Conservation (phyloP, 2,113 vertebrate species). For the Otolemur garnettii region DNA sequence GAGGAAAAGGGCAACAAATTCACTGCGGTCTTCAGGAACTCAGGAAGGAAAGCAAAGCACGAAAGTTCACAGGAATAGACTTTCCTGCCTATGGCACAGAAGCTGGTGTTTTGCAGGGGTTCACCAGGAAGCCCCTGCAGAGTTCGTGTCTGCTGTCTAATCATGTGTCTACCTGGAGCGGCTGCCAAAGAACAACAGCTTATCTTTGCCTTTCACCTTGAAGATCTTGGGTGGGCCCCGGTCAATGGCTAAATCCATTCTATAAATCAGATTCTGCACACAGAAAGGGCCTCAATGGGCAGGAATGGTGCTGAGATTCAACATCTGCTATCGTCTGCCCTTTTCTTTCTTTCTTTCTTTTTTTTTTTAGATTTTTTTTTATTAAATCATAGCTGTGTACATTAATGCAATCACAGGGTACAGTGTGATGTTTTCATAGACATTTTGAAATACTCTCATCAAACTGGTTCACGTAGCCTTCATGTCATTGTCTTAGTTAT, state of each 20-base stretch:
- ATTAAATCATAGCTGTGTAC: too few species aligned
- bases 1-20: background rate
- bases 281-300: background rate
- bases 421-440: too few species aligned
- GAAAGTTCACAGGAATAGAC: background rate
- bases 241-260: background rate
- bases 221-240: background rate
- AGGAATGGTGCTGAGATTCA: background rate
- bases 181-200: background rate
- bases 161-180: background rate
- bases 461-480: too few species aligned
- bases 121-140: background rate
- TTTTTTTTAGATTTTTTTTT: too few species aligned
- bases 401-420: too few species aligned
- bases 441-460: too few species aligned
- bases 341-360: background rate
- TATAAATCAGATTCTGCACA: background rate
- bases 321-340: background rate
- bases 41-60: background rate
- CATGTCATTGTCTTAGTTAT: too few species aligned
- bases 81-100: background rate
- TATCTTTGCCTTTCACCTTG: conserved; percentile 20
- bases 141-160: background rate
- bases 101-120: background rate
- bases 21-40: background rate